These are phyloP conservation scores for Meloidogyne chitwoodi DNA, from an alignment of 1,140 invertebrate genomes.

Conservation along the genomic window DNA sequence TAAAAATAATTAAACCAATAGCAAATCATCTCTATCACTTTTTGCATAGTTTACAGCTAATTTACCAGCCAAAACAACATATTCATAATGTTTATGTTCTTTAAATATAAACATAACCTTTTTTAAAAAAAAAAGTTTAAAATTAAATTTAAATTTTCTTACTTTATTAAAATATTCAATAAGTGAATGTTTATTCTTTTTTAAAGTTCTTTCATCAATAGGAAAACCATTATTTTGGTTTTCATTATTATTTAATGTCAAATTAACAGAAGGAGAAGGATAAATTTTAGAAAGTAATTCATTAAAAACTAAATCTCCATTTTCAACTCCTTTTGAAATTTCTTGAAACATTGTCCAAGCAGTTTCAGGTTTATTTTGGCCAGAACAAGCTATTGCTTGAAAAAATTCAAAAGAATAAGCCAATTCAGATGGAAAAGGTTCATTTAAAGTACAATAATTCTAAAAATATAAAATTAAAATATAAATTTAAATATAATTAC, in stretches of 20 bases:
- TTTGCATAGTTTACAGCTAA: constrained; percentile 24
- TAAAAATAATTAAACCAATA: background rate
- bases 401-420: constrained; percentile 33
- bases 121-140: background rate
- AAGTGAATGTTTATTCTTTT: constrained; percentile 14
- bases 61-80: constrained; percentile 32
- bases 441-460: constrained; percentile 35
- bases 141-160: background rate
- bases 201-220: background rate
- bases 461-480: constrained; percentile 21
- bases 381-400: constrained; percentile 37
- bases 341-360: constrained; percentile 27
- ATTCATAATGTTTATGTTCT: constrained; percentile 27
- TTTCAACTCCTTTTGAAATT: background rate
- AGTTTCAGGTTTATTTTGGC: constrained; percentile 17
- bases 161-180: constrained; percentile 29
- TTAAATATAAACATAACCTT: constrained; percentile 39
- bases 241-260: background rate
- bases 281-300: constrained; percentile 3
- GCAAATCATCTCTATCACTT: background rate
- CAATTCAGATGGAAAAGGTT: constrained; percentile 32
- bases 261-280: constrained; percentile 1
- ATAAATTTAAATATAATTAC: constrained; percentile 10
- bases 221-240: background rate
- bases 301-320: constrained; percentile 13